Base-by-base conservation (phyloP, 2,888 invertebrate species). In the Leptinotarsa tumamoca region DNA sequence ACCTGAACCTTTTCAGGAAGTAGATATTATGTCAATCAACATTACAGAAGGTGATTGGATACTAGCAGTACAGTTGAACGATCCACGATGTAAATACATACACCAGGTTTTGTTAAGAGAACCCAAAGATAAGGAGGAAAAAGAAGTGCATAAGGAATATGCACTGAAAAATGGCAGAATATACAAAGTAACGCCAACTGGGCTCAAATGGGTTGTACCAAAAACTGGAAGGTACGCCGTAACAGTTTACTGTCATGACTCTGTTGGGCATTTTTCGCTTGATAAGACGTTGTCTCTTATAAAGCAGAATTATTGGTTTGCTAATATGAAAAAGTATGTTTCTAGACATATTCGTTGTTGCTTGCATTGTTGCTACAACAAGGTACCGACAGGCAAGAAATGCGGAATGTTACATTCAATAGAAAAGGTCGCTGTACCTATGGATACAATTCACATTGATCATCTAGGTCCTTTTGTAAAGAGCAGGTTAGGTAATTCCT, bases 1-100 rank as follows among this genome's bases (percentile, higher is more conserved):
- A 21, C 63, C 63, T 15, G 3, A 17, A 21, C 27, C 3, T 18
- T 43, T 49, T 43, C 18, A 67, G 17, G 49, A 67, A 15, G 67
- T 50, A 4, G 49, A 67, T 50, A 50, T 67, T n/a, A 5, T 67
- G 49, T 14, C 43, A 58, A 67, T 80, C 14, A 77, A 79, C 21
- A 70, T 81, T 13, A 79, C 80, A 13, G 79, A 80, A 71, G 75
- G 67, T 21, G 82, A 83, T 58, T 81, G 82, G 82, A 66, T 82
- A 18, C 21, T 73, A 15, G 14, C 68, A 3, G 63, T 56, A 15
- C 73, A 73, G 58, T 33, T 68, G n/a, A n/a, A 51, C 4, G 73
- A 68, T n/a, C 33, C 61, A 50, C 21, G 50, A 7, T 73, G 73
- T 68, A 43, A 68, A 51, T 27, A 73, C n/a, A 33, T 68, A 33